Percentiles rank a stretch among this genome's conserved stretches.
These are phyloP conservation scores for Uromys caudimaculatus DNA, from an alignment of 2,797 vertebrate species.

Conservation along the genomic window DNA sequence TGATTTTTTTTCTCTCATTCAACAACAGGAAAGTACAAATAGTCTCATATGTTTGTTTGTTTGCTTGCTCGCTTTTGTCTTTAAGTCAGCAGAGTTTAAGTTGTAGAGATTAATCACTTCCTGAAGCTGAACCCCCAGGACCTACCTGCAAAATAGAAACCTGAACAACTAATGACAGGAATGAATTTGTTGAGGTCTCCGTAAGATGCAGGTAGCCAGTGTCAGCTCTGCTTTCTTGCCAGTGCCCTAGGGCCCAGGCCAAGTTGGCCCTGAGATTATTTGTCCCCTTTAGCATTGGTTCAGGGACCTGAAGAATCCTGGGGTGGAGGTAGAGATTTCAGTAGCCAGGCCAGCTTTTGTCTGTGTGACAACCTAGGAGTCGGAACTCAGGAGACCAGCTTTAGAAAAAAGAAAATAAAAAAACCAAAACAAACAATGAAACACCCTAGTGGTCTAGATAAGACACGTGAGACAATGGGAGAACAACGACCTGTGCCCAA, in stretches of 20 bases:
- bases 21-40: not conserved
- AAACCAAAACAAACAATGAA: not conserved
- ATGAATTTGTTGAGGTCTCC: not conserved
- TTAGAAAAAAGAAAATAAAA: not conserved
- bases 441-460: not conserved
- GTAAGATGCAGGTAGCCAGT: not conserved
- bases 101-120: not conserved
- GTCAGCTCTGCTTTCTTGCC: not conserved
- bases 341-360: not conserved
- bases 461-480: not conserved
- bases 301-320: not conserved
- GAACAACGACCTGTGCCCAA: not conserved
- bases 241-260: not conserved
- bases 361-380: not conserved
- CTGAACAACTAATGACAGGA: not conserved
- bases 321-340: not conserved
- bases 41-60: no score
- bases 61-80: not conserved
- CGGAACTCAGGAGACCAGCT: not conserved
- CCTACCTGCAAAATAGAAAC: not conserved
- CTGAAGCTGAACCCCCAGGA: not conserved
- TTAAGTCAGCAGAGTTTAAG: not conserved
- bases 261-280: not conserved
- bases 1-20: not conserved
- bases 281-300: not conserved